These are phyloP conservation scores for Gallirallus australis DNA, from an alignment of 2,797 vertebrate genomes.

Conservation along the genomic window DNA sequence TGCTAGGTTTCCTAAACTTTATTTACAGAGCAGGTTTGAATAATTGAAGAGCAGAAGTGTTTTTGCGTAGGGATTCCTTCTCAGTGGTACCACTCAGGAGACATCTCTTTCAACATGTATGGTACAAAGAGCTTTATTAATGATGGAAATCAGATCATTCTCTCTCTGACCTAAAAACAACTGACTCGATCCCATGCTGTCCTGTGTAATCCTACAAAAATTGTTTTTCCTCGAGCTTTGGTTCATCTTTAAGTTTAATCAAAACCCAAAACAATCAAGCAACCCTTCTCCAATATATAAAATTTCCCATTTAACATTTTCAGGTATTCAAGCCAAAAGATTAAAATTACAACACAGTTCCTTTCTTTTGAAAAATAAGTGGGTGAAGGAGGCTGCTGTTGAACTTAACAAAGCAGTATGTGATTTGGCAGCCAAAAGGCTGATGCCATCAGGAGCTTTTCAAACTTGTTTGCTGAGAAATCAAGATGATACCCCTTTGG, in stretches of 20 bases:
- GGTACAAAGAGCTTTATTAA: neutral
- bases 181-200: neutral
- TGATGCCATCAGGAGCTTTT: slow-evolving; percentile 35
- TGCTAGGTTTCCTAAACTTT: slow-evolving; percentile 26
- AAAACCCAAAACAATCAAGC: neutral
- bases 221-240: neutral
- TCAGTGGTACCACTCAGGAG: neutral
- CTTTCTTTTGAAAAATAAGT: neutral
- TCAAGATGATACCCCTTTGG: slow-evolving; percentile 25
- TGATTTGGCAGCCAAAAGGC: slow-evolving; percentile 28
- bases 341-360: neutral
- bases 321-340: neutral
- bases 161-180: neutral
- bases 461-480: slow-evolving; percentile 37
- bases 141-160: neutral
- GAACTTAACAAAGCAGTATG: neutral
- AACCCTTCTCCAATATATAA: neutral
- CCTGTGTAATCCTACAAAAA: neutral
- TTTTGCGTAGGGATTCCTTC: neutral
- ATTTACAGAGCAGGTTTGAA: neutral
- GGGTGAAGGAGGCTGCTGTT: neutral
- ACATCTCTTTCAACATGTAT: neutral
- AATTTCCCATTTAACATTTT: neutral
- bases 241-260: neutral
- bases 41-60: neutral